phyloP scores from a whole-genome alignment of 2,888 invertebrate genomes.

The Folsomia candida region DNA sequence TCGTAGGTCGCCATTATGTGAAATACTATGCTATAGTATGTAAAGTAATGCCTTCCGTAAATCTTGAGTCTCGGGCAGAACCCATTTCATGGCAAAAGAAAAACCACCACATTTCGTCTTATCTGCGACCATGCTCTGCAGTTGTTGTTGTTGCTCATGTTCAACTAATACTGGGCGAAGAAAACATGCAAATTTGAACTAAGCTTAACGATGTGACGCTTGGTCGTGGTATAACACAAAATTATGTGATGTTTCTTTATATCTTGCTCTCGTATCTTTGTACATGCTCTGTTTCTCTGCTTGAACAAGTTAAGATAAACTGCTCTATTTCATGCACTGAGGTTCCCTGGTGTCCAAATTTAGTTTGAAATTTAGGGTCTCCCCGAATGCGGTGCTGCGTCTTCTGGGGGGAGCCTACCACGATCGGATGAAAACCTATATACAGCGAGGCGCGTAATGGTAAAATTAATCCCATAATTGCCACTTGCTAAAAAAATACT shows the following conservation, averaged over 20 bases:
- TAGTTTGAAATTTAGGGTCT: neutral
- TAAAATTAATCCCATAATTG: no score
- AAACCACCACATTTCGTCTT: slow-evolving; percentile 1
- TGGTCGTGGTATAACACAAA: slow-evolving; percentile 2
- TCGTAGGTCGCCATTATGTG: slow-evolving; percentile 14
- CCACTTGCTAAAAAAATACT: no score
- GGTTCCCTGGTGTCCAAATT: neutral
- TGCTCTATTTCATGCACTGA: neutral
- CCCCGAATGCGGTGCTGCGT: no score
- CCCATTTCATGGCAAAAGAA: slow-evolving; percentile 16
- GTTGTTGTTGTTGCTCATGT: neutral
- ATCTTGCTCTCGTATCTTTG: neutral
- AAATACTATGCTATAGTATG: slow-evolving; percentile 18
- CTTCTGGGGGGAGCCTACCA: no score
- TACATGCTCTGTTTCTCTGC: neutral
- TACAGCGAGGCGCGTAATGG: no score
- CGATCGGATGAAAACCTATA: no score
- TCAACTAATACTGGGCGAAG: neutral
- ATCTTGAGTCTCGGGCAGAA: slow-evolving; percentile 14
- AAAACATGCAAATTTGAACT: slow-evolving; percentile 19
- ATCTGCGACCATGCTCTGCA: neutral
- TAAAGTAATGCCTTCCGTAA: slow-evolving; percentile 24
- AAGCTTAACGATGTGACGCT: slow-evolving; percentile 5
- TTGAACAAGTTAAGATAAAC: neutral
- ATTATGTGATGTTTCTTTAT: slow-evolving; percentile 6